Base-by-base conservation (phyloP, 2,888 invertebrate genomes). In the Dynastes hyllus region DNA sequence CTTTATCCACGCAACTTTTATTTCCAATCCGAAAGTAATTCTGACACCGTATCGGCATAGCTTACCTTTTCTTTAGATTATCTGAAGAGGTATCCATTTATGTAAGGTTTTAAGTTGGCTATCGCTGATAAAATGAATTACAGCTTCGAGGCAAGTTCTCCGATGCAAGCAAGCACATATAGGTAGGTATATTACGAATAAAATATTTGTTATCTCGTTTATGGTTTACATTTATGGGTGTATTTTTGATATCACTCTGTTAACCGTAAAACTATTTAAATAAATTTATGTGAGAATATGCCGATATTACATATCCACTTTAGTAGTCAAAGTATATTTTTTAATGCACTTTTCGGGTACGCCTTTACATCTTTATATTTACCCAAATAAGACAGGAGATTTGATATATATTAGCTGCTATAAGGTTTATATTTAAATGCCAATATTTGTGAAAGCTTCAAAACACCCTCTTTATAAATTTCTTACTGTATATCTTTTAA, bases 171-270 rank as follows among this genome's bases (percentile, higher is more conserved):
- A 9, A 58, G 55, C 22, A 22, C 22, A 22, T 9, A 58, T 58
- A 22, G 22, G 55, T 58, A 22, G 55, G 22, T 58, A 58, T 58
- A 58, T 22, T 69, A 51, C 69, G 51, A 61, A 73, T 73, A 73
- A 75, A 75, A 75, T 37, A 75, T 63, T 63, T 75, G 63, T 61
- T 75, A 75, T 75, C 73, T 45, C 55, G 73, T 58, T 58, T 58
- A 58, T 58, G 27, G 55, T 58, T 58, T 75, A 75, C 73, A 27
- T 75, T 75, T 61, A 75, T 45, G 61, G 22, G 27, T 50, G 61
- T 73, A 27, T 22, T 61, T 75, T 27, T 75, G 61, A 75, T 75
- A 75, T 63, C 40, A 61, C 61, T 61, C 61, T 58, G 55, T 58
- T 58, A 58, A 58, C 55, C 55, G 55, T 58, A 58, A 58, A 58